Conservation (phyloP, 2,113 vertebrate species). For the Vulpes ferrilata region DNA sequence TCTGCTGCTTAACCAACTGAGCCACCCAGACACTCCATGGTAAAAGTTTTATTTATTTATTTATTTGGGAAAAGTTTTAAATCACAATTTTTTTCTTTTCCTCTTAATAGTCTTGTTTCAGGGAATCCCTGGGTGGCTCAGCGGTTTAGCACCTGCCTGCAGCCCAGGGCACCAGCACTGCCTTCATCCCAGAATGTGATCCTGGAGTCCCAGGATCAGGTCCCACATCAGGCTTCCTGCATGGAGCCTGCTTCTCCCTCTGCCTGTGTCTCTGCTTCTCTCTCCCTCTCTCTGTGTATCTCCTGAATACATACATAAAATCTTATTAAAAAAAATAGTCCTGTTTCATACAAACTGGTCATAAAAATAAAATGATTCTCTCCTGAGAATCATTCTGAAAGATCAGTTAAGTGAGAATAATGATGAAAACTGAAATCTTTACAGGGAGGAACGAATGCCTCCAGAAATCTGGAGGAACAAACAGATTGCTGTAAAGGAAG, state of each 20-base stretch:
- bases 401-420: not conserved
- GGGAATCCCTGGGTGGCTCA: too few species aligned
- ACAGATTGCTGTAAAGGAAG: not conserved
- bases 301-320: too few species aligned
- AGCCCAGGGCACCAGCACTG: too few species aligned
- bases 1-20: not conserved
- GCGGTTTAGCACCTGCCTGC: too few species aligned
- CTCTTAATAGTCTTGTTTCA: not conserved
- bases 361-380: conserved; percentile 30
- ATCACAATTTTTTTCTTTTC: not conserved
- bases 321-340: too few species aligned
- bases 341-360: not conserved
- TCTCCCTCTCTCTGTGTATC: too few species aligned
- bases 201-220: too few species aligned
- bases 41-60: too few species aligned
- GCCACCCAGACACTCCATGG: not conserved
- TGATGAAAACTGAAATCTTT: not conserved
- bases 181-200: too few species aligned
- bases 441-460: not conserved
- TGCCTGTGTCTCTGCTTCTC: too few species aligned
- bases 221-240: too few species aligned
- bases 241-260: too few species aligned
- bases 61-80: not conserved
- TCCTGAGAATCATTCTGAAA: not conserved
- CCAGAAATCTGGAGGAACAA: not conserved